Conservation (phyloP, 2,113 vertebrate species). For the Dinomys branickii region DNA sequence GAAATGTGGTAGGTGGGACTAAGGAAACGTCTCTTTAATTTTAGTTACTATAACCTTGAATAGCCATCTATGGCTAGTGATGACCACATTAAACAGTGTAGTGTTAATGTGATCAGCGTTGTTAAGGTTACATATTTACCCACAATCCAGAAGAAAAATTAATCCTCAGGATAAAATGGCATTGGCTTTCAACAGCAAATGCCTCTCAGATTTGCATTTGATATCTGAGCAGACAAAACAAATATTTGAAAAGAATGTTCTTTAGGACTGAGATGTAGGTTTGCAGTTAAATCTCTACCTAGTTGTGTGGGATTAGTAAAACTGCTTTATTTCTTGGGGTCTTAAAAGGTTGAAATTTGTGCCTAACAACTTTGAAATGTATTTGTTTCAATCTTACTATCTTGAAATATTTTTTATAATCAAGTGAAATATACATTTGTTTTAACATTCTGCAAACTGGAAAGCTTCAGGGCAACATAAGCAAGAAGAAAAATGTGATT, state of each 20-base stretch:
- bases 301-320: not conserved
- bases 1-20: not conserved
- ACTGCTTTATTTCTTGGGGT: not conserved
- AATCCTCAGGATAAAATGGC: not conserved
- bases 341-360: not conserved
- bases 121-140: slow-evolving; percentile 39
- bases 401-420: not conserved
- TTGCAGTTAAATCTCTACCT: not conserved
- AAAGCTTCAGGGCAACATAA: not conserved
- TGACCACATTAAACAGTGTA: not conserved
- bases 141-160: not conserved
- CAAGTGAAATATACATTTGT: not conserved
- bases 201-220: not conserved
- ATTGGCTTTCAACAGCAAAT: slow-evolving; percentile 45
- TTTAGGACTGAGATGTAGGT: not conserved
- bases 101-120: slow-evolving; percentile 49
- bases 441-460: not conserved
- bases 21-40: not conserved
- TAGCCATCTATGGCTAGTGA: not conserved
- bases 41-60: not conserved
- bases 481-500: not conserved
- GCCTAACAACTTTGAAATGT: not conserved
- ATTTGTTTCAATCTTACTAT: not conserved
- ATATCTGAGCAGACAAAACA: slow-evolving; percentile 33
- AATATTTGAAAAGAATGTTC: not conserved